phyloP scores from a whole-genome alignment of 2,888 invertebrate species.

The Drosophila tripunctata region DNA sequence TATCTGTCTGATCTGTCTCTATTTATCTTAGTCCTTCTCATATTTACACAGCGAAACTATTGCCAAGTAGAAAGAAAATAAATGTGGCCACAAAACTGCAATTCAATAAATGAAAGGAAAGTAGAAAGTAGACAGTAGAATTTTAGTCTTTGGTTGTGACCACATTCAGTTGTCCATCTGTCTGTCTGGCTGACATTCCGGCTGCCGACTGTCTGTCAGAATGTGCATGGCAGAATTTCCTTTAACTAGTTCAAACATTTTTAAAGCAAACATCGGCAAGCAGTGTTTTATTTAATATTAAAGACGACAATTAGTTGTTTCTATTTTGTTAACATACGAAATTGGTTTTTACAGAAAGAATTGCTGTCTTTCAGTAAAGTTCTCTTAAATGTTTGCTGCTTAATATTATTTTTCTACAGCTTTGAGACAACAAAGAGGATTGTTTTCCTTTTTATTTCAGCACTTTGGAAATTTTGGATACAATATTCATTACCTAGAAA shows the following conservation, averaged over 20 bases:
- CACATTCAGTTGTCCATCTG: constrained; percentile 6
- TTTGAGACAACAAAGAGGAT: too few relatives aligned
- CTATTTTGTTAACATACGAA: too few relatives aligned
- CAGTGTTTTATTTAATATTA: not conserved
- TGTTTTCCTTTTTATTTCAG: too few relatives aligned
- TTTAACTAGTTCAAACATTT: constrained; percentile 1
- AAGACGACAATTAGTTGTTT: not conserved
- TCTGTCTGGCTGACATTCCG: constrained; percentile 2
- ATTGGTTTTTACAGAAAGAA: too few relatives aligned
- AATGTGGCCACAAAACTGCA: constrained; percentile 46
- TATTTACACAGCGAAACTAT: constrained; percentile 32
- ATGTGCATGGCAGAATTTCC: not conserved
- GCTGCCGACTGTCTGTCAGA: not conserved
- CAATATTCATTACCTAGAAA: too few relatives aligned
- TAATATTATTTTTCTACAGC: too few relatives aligned
- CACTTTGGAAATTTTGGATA: too few relatives aligned
- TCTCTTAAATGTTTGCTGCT: too few relatives aligned
- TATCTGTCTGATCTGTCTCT: constrained; percentile 12
- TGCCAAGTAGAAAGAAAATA: constrained; percentile 41
- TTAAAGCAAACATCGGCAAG: not conserved
- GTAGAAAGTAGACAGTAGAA: not conserved
- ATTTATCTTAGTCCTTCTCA: constrained; percentile 14
- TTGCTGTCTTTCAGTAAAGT: too few relatives aligned
- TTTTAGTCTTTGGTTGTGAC: constrained; percentile 11
- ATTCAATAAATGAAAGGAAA: constrained; percentile 11